These are phyloP conservation scores for Lysiphlebus fabarum DNA, from an alignment of 1,140 invertebrate species.

Conservation along the genomic window DNA sequence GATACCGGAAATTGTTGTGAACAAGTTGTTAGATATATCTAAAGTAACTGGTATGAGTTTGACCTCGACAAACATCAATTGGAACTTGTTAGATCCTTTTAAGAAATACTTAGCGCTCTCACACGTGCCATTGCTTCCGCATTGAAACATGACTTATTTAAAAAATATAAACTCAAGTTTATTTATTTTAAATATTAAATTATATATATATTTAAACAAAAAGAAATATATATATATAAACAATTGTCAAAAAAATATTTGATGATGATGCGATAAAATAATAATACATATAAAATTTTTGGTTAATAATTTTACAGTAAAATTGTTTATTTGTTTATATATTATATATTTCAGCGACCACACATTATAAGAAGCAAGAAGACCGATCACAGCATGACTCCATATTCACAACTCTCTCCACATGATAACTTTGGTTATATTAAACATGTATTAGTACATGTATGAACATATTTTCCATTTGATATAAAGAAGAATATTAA, in stretches of 20 bases:
- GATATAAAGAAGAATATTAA: not conserved
- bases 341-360: constrained; percentile 33
- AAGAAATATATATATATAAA: constrained; percentile 1
- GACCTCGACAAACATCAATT: constrained; percentile 21
- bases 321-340: too few species aligned
- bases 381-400: constrained; percentile 40
- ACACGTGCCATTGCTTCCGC: constrained; percentile 30
- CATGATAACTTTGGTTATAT: constrained; percentile 21
- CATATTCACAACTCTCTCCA: constrained; percentile 28
- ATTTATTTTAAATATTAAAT: too few species aligned
- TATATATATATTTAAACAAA: constrained; percentile 48
- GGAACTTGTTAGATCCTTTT: constrained; percentile 26
- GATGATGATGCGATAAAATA: too few species aligned
- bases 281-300: too few species aligned
- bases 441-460: too few species aligned
- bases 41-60: too few species aligned
- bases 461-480: too few species aligned
- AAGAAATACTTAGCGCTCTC: constrained; percentile 36
- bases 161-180: too few species aligned
- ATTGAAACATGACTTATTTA: constrained; percentile 27
- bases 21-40: too few species aligned
- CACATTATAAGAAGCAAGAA: constrained; percentile 34
- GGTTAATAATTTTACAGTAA: too few species aligned
- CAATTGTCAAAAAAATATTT: not conserved
- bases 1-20: not conserved